Percentiles rank a stretch among this genome's conserved stretches.
Evolutionary conservation across 2,888 invertebrate species (phyloP).

Genomic region (Dermolepida albohirtum): DNA sequence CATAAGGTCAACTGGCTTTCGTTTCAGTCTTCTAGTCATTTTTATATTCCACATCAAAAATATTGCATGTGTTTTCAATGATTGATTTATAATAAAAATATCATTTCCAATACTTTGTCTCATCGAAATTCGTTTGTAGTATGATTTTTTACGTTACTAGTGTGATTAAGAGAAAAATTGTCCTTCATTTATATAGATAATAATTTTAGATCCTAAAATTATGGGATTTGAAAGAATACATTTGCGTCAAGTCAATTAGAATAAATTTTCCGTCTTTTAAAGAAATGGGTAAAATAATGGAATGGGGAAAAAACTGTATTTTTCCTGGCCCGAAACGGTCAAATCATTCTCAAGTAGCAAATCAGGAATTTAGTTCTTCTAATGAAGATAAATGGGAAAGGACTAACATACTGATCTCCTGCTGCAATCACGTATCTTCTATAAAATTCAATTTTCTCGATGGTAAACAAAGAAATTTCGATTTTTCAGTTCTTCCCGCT

Average conservation of each 20-base stretch:
- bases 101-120: no score
- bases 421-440: conserved; percentile 69
- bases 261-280: conserved; percentile 70
- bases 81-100: no score
- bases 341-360: conserved; percentile 6
- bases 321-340: conserved; percentile 68
- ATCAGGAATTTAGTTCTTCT: background rate
- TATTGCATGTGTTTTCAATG: no score
- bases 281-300: conserved; percentile 69
- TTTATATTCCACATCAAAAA: no score
- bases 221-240: conserved; percentile 72
- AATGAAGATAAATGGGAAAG: conserved; percentile 58
- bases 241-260: conserved; percentile 69
- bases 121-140: no score
- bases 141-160: no score
- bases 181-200: no score
- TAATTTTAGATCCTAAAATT: conserved; percentile 68
- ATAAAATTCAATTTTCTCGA: conserved; percentile 59
- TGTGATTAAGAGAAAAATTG: no score
- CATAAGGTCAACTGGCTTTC: no score
- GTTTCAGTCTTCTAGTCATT: no score
- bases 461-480: conserved; percentile 50
- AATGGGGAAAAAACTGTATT: conserved; percentile 70
- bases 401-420: conserved; percentile 66
- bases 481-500: conserved; percentile 57